These are phyloP conservation scores for Rhinopomastus cyanomelas DNA, from an alignment of 2,113 vertebrate genomes.

Conservation along the genomic window DNA sequence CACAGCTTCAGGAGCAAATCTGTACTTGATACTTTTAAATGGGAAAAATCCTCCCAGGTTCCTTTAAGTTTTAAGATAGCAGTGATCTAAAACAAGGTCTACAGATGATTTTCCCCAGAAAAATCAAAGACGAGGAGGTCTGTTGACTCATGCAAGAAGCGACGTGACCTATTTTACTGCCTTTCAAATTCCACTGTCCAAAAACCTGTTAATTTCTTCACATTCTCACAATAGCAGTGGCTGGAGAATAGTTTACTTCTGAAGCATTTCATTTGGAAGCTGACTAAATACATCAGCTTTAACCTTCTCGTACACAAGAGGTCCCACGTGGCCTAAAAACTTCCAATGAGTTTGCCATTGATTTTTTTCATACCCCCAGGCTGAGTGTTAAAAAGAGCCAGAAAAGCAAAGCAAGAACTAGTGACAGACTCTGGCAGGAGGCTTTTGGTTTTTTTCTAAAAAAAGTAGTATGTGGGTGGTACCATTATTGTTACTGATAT, in stretches of 20 bases:
- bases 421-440: not conserved
- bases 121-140: not conserved
- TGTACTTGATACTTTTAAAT: not conserved
- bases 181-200: not conserved
- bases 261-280: not conserved
- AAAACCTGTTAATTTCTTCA: not conserved
- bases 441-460: no score
- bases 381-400: not conserved
- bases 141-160: not conserved
- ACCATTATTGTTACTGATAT: no score
- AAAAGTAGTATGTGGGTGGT: not conserved
- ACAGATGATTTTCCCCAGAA: not conserved
- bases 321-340: not conserved
- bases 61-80: not conserved
- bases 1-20: not conserved
- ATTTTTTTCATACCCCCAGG: not conserved
- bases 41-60: not conserved
- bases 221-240: not conserved
- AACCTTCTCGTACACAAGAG: not conserved
- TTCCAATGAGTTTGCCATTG: not conserved
- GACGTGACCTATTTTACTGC: not conserved
- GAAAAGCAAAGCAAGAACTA: not conserved
- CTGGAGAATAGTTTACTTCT: not conserved
- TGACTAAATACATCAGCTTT: conserved; percentile 3
- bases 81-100: not conserved